Evolutionary conservation across 30 jellyfish, hydroid and myxozoan genomes (phyloP), one percentile per base, ranked within the genome.

Genomic region (Phacellophora camtschatica): DNA sequence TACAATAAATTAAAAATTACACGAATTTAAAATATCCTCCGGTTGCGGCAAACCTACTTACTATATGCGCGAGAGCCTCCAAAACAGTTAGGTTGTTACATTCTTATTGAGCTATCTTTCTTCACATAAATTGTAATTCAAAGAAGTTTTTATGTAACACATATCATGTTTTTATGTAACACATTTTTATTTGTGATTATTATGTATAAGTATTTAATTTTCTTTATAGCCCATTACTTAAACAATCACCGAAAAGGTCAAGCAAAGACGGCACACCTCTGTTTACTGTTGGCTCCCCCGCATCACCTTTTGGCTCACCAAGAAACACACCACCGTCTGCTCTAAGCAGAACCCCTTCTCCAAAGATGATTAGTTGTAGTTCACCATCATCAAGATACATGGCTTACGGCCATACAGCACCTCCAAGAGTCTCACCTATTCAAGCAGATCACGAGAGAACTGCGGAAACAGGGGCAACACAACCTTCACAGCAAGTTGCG

Each of bases 281-380:
- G 33, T 82, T 82, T 54, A 49, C 86, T 37, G 79, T 82, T 59
- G 94, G 94, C 20, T 82, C 94, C 12, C 94, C 94, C 2, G 55
- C 57, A 35, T 59, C 94, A 1, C 86, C 94, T 41, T 76, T 43
- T 28, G 69, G 70, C 23, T 68, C 94, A 54, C 94, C 94, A 19
- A 80, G 50, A 57, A 41, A 39, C 77, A 82, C 86, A 29, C 94
- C 94, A 4, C 86, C 86, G n/a, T 51, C 82, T 13, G 39, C 32
- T 30, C 61, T 76, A 19, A 73, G 67, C 1, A 81, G 86, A 59
- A 82, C 94, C 0, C 94, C 94, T 5, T 71, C 94, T 15, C 86
- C 94, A 7, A 68, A 51, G 48, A 32, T 34, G 22, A 37, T 66
- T 1, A 35, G 31, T 8, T 77, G 35, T 19, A 45, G 4, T 13